Conservation (phyloP, 2,888 invertebrate species). For the Ormyrus nitidulus region DNA sequence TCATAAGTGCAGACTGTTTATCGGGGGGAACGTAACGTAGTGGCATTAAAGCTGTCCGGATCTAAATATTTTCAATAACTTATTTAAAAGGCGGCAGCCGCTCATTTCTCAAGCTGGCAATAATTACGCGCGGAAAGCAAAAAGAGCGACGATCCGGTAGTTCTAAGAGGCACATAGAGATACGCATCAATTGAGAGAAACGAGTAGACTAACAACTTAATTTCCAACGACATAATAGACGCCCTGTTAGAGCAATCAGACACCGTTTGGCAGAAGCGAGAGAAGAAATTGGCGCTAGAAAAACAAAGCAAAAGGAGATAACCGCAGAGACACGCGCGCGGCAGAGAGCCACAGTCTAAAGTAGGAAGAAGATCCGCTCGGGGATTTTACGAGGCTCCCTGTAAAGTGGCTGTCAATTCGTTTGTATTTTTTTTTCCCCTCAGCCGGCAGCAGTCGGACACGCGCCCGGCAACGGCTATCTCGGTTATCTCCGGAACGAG, state of each 20-base stretch:
- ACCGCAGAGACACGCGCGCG: conserved; percentile 10
- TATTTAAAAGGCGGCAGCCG: no score
- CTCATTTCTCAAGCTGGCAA: no score
- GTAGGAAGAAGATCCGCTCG: conserved; percentile 21
- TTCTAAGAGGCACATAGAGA: background rate
- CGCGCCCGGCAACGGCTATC: conserved; percentile 33
- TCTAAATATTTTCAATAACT: no score
- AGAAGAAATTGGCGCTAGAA: background rate
- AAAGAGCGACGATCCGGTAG: no score
- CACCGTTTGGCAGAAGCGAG: background rate
- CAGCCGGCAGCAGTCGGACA: background rate
- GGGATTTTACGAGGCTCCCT: conserved; percentile 46
- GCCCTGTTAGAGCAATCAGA: background rate
- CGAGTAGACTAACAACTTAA: no score
- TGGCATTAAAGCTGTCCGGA: no score
- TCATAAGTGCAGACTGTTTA: no score
- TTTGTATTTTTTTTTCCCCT: conserved; percentile 4
- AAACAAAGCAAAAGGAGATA: background rate
- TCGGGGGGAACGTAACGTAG: no score
- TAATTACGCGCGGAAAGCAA: no score
- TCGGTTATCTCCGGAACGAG: conserved; percentile 32
- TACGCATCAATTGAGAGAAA: background rate
- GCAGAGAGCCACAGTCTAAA: background rate
- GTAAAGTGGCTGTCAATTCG: conserved; percentile 34
- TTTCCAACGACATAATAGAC: conserved; percentile 9